phyloP scores from a whole-genome alignment of 2,797 vertebrate species.

The Pygocentrus nattereri region DNA sequence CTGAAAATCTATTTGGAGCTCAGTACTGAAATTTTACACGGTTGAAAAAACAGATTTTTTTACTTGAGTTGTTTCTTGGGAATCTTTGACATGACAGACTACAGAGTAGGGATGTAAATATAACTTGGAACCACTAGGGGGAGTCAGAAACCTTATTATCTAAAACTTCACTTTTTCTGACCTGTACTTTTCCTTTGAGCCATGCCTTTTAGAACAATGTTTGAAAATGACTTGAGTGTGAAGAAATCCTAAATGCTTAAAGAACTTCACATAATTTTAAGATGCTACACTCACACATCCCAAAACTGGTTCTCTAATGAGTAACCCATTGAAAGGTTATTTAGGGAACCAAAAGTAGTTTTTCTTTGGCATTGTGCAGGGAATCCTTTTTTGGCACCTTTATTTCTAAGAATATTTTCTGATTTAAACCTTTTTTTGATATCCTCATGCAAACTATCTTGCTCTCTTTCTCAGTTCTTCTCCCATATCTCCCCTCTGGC shows the following conservation, averaged over 20 bases:
- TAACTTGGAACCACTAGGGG: slow-evolving; percentile 10
- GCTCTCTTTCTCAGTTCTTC: slow-evolving; percentile 84
- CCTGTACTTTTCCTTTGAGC: background rate
- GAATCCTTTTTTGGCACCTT: too few relatives aligned
- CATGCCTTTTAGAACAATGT: too few relatives aligned
- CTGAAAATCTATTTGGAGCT: too few relatives aligned
- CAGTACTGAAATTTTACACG: too few relatives aligned
- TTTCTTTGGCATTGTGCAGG: too few relatives aligned
- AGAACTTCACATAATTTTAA: too few relatives aligned
- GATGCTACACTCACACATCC: background rate
- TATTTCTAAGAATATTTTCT: background rate
- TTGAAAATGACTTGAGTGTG: too few relatives aligned
- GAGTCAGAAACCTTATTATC: background rate
- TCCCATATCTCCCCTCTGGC: slow-evolving; percentile 89
- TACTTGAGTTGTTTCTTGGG: background rate
- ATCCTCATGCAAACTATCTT: background rate
- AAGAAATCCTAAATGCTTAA: too few relatives aligned
- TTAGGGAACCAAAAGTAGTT: too few relatives aligned
- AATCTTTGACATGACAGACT: background rate
- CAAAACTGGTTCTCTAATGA: background rate
- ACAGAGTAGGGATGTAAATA: background rate
- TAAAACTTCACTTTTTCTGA: background rate
- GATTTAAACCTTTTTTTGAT: too few relatives aligned
- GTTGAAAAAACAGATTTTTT: background rate
- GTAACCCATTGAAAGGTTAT: too few relatives aligned